Evolutionary conservation across 1,140 invertebrate species (phyloP), one percentile per base, ranked within the genome.

Genomic region (Caerostris darwini): DNA sequence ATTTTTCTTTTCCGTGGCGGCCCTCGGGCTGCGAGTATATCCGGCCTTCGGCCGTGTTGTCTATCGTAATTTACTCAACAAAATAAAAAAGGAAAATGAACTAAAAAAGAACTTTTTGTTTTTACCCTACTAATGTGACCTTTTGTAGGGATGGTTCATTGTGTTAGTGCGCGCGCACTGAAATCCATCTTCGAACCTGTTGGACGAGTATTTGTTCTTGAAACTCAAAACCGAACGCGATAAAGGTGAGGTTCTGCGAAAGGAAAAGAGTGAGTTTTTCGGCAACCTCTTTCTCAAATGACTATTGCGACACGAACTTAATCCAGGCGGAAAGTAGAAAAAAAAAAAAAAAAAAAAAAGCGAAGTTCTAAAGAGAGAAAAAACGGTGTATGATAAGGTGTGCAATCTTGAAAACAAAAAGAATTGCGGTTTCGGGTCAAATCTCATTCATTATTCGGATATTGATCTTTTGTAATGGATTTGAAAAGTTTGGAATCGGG

Each of bases 101-200:
- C 34, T 34, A 34, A 34, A 34, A 34, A 34, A 34, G 34, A 0
- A 34, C 34, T 34, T 34, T 34, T 34, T 34, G 34, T 34, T 34
- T 34, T 34, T 34, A 34, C 34, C 34, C 34, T 34, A 34, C 34
- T 34, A 34, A 34, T 34, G 12, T 67, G 61, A 67, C 61, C 61
- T 67, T 67, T 6, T 67, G n/a, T 17, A 14, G 14, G 61, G n/a
- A 17, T 64, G 61, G 12, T 64, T 69, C 34, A 12, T 77, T 77
- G 71, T 77, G 19, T 10, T 50, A 50, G 71, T 77, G 71, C 71
- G 12, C 34, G 10, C 14, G 71, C 50, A 77, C 71, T 77, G 50
- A 34, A 50, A 50, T 77, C 71, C 34, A 34, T 77, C 67, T 19
- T 77, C 71, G 34, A 77, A 77, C 71, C 71, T 77, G 71, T 50